Conservation (phyloP, 1,140 invertebrate genomes). For the Platyura marginata region DNA sequence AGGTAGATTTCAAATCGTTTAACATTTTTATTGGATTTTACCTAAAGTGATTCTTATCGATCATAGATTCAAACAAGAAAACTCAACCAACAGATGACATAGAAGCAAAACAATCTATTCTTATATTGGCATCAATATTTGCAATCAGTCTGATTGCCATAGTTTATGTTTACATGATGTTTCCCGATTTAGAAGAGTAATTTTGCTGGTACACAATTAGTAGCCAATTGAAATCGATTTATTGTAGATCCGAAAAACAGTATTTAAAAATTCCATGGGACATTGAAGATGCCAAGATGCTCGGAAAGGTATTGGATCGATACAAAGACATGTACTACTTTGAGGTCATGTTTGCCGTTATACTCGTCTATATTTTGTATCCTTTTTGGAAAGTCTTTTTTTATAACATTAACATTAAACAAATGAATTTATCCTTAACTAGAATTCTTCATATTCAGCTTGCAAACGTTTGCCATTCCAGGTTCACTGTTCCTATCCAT, state of each 20-base stretch:
- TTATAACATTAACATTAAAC: not conserved
- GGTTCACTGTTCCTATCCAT: slow-evolving; percentile 97
- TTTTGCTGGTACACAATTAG: slow-evolving; percentile 18
- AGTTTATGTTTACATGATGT: slow-evolving; percentile 45
- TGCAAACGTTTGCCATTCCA: slow-evolving; percentile 99
- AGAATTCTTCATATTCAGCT: slow-evolving; percentile 31
- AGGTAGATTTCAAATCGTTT: no score
- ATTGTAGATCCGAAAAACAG: slow-evolving; percentile 68
- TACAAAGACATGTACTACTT: slow-evolving; percentile 92
- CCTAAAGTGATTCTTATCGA: no score
- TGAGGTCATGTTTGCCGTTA: slow-evolving; percentile 77
- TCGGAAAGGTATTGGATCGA: slow-evolving; percentile 74
- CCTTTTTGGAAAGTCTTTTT: not conserved
- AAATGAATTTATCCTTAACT: slow-evolving; percentile 1
- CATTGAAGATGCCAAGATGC: slow-evolving; percentile 90
- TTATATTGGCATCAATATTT: slow-evolving; percentile 20
- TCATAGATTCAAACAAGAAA: no score
- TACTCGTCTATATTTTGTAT: slow-evolving; percentile 94
- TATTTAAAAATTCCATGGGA: slow-evolving; percentile 83
- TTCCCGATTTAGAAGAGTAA: slow-evolving; percentile 69
- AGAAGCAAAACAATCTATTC: slow-evolving; percentile 22
- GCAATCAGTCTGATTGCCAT: slow-evolving; percentile 15
- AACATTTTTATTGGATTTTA: no score
- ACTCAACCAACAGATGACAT: no score
- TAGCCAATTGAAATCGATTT: slow-evolving; percentile 2